Percentiles rank a stretch among this genome's conserved stretches.
Evolutionary conservation across 2,797 vertebrate genomes (phyloP).

Genomic region (Borostomias antarcticus): DNA sequence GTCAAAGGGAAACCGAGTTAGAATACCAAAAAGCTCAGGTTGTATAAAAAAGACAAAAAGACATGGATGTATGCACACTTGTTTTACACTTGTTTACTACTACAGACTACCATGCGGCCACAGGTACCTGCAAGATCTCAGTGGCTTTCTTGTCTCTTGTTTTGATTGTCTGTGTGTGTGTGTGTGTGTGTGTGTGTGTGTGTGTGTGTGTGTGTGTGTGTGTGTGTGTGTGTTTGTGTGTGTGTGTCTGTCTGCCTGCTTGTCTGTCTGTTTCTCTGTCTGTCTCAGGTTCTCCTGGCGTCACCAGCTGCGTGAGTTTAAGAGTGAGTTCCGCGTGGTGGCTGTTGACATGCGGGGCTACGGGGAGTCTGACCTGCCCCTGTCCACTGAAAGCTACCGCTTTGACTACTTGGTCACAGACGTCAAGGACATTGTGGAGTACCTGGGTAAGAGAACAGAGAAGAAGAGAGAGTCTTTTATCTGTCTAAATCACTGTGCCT

Average conservation of each 20-base stretch:
- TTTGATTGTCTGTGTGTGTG: neutral
- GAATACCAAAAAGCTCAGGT: neutral
- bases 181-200: neutral
- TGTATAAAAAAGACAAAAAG: neutral
- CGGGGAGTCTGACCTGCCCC: slow-evolving; percentile 93
- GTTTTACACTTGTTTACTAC: neutral
- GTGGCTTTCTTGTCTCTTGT: too few relatives aligned
- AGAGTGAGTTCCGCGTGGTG: slow-evolving; percentile 96
- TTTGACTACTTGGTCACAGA: slow-evolving; percentile 92
- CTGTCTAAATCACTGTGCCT: slow-evolving; percentile 2
- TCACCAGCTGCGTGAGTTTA: slow-evolving; percentile 96
- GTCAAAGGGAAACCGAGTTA: slow-evolving; percentile 30
- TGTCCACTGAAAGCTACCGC: slow-evolving; percentile 85
- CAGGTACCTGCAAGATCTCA: too few relatives aligned
- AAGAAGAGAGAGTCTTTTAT: slow-evolving; percentile 1
- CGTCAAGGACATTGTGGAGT: slow-evolving; percentile 96
- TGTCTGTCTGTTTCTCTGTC: slow-evolving; percentile 10
- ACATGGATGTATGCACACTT: neutral
- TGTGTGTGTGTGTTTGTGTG: neutral
- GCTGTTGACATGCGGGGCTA: slow-evolving; percentile 97
- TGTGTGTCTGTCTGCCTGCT: neutral
- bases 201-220: neutral
- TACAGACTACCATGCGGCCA: too few relatives aligned
- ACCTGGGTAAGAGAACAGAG: slow-evolving; percentile 82
- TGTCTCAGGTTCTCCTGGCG: slow-evolving; percentile 94